phyloP scores from a whole-genome alignment of 2,888 invertebrate genomes.

The Abrostola triplasia region DNA sequence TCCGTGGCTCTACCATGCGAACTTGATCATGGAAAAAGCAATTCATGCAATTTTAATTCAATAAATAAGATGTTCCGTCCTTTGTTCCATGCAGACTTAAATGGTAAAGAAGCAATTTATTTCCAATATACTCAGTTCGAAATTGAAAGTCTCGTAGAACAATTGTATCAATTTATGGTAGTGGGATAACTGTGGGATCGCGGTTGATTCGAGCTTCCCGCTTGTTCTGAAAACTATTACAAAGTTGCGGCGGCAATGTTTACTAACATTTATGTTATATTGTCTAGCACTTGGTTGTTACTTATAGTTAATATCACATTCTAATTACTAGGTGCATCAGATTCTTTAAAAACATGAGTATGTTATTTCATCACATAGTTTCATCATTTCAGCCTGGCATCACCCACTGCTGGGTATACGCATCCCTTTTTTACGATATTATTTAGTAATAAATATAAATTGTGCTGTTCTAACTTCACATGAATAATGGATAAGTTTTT shows the following conservation, averaged over 20 bases:
- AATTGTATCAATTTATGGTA: constrained; percentile 68
- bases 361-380: too few relatives aligned
- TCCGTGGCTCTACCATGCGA: constrained; percentile 23
- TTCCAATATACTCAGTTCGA: constrained; percentile 58
- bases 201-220: constrained; percentile 75
- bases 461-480: too few relatives aligned
- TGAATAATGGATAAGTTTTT: too few relatives aligned
- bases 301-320: too few relatives aligned
- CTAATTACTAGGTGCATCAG: too few relatives aligned
- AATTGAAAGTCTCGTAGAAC: constrained; percentile 59
- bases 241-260: constrained; percentile 68
- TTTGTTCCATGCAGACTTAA: constrained; percentile 46
- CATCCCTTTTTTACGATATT: too few relatives aligned
- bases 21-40: constrained; percentile 34
- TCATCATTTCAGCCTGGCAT: too few relatives aligned
- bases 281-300: background rate
- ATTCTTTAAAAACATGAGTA: too few relatives aligned
- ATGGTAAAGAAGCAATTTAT: constrained; percentile 53
- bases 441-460: too few relatives aligned
- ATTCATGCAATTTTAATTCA: constrained; percentile 44
- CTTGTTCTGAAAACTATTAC: constrained; percentile 59
- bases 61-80: constrained; percentile 50
- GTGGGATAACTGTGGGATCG: constrained; percentile 77
- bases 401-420: too few relatives aligned
- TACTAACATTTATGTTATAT: constrained; percentile 37